Conservation (phyloP, 2,113 vertebrate species). For the Dipodomys stephensi region DNA sequence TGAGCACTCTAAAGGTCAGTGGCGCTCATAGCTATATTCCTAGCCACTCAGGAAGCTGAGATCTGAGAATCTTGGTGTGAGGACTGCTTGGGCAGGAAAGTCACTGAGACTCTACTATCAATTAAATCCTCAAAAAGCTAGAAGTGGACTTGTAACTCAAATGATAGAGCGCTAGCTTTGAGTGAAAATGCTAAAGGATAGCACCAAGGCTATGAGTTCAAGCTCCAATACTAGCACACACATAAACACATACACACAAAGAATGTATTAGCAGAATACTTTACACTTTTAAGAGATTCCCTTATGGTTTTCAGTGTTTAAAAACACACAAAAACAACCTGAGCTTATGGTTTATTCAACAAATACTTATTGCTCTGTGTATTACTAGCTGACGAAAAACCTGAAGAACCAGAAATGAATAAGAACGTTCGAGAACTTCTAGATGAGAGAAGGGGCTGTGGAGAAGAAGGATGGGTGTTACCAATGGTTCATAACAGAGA, state of each 20-base stretch:
- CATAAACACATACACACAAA: neutral
- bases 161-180: too few relatives aligned
- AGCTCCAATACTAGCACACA: too few relatives aligned
- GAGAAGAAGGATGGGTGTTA: neutral
- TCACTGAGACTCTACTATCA: too few relatives aligned
- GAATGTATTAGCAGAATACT: slow-evolving; percentile 64
- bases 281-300: slow-evolving; percentile 63
- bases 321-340: neutral
- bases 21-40: too few relatives aligned
- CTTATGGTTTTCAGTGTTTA: neutral
- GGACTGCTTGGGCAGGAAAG: too few relatives aligned
- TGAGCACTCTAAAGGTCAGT: too few relatives aligned
- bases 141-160: too few relatives aligned
- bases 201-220: too few relatives aligned
- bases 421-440: neutral
- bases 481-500: neutral
- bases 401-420: neutral
- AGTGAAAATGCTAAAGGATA: too few relatives aligned
- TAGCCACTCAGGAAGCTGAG: too few relatives aligned
- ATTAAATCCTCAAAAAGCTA: too few relatives aligned
- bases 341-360: neutral
- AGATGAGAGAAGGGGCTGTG: neutral
- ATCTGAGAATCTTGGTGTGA: too few relatives aligned
- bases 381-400: neutral
- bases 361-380: neutral